A percentile compares a stretch with the other conserved stretches of the same genome.
Evolutionary conservation across 2,888 invertebrate genomes (phyloP).

Genomic region (Morpho achilles): DNA sequence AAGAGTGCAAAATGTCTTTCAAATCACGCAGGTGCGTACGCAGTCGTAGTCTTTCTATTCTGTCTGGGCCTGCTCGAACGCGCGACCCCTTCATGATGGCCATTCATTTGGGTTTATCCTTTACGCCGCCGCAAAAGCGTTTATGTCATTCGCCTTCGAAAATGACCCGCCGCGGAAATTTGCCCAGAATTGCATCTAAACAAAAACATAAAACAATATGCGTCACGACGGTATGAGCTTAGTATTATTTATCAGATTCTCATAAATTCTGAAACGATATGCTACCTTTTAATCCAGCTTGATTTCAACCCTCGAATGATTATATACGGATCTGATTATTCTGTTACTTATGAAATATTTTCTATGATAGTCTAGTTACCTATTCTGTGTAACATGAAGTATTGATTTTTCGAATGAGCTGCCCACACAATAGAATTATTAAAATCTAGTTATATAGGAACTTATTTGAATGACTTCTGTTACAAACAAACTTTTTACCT

Average conservation of each 20-base stretch:
- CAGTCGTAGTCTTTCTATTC: slow-evolving; percentile 93
- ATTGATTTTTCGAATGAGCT: slow-evolving; percentile 63
- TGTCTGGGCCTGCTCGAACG: slow-evolving; percentile 94
- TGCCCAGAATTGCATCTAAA: slow-evolving; percentile 62
- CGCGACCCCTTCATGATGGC: slow-evolving; percentile 78
- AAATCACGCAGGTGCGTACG: slow-evolving; percentile 96
- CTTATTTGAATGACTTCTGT: no score
- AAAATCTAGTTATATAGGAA: slow-evolving; percentile 18
- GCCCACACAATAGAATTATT: slow-evolving; percentile 50
- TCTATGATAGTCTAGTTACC: slow-evolving; percentile 22
- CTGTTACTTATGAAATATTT: slow-evolving; percentile 8
- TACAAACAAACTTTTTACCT: no score
- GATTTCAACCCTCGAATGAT: slow-evolving; percentile 4
- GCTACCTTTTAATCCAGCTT: slow-evolving; percentile 18
- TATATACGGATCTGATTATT: slow-evolving; percentile 14
- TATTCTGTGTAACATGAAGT: slow-evolving; percentile 36
- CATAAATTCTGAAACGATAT: slow-evolving; percentile 13
- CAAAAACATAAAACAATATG: slow-evolving; percentile 46
- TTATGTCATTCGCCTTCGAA: slow-evolving; percentile 72
- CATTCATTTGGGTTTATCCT: slow-evolving; percentile 78
- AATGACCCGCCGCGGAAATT: slow-evolving; percentile 54
- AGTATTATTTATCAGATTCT: slow-evolving; percentile 17
- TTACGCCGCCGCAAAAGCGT: slow-evolving; percentile 78
- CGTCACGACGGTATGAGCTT: slow-evolving; percentile 24
- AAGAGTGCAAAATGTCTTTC: slow-evolving; percentile 72